phyloP scores from a whole-genome alignment of 2,797 vertebrate species.

The Kryptopterus vitreolus region DNA sequence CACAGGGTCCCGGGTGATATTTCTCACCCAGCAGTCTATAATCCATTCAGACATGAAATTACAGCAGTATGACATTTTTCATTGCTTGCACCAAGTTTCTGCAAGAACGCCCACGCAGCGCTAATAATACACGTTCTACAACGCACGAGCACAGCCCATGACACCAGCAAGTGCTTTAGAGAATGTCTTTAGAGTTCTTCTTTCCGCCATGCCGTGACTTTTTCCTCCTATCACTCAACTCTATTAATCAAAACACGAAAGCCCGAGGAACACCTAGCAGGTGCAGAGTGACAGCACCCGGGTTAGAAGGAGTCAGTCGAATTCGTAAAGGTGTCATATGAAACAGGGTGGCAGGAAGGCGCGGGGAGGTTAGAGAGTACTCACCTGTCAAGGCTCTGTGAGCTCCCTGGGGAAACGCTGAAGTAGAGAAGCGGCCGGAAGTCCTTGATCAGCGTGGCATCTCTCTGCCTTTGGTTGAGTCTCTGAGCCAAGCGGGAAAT shows the following conservation, averaged over 20 bases:
- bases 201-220: slow-evolving; percentile 13
- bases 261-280: slow-evolving; percentile 22
- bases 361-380: slow-evolving; percentile 44
- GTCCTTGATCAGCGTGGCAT: slow-evolving; percentile 83
- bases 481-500: slow-evolving; percentile 76
- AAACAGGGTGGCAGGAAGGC: not conserved
- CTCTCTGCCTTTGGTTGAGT: slow-evolving; percentile 78
- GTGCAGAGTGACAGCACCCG: slow-evolving; percentile 13
- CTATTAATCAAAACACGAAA: slow-evolving; percentile 43
- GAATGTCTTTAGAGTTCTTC: slow-evolving; percentile 29
- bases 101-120: slow-evolving; percentile 48
- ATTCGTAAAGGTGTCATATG: slow-evolving; percentile 9
- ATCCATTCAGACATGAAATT: slow-evolving; percentile 45
- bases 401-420: slow-evolving; percentile 69
- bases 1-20: slow-evolving; percentile 30
- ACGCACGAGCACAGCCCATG: slow-evolving; percentile 43
- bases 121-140: slow-evolving; percentile 51
- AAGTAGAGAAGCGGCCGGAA: slow-evolving; percentile 75
- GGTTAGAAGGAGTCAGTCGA: slow-evolving; percentile 9
- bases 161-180: slow-evolving; percentile 43
- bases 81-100: slow-evolving; percentile 43
- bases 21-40: slow-evolving; percentile 43
- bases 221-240: slow-evolving; percentile 37
- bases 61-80: slow-evolving; percentile 36
- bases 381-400: slow-evolving; percentile 83